Percentiles rank a stretch among this genome's conserved stretches.
Conservation (phyloP, 2,888 invertebrate species). For the Augochlorella aurata region DNA sequence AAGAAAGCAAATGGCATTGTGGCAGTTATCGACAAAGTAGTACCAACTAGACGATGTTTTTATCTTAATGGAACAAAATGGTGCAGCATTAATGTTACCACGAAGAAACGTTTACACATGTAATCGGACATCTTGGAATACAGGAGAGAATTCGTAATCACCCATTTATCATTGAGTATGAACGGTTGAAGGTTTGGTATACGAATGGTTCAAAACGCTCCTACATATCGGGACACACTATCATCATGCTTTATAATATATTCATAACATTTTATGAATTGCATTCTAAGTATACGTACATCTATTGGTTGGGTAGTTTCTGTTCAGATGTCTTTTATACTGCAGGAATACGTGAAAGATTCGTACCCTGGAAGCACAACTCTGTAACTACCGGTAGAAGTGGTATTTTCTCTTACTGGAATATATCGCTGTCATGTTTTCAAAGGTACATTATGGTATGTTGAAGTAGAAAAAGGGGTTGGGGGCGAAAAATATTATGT, state of each 20-base stretch:
- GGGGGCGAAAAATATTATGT: constrained; percentile 44
- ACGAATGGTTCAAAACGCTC: constrained; percentile 23
- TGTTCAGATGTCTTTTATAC: constrained; percentile 50
- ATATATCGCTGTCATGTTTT: constrained; percentile 8
- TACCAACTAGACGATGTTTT: constrained; percentile 20
- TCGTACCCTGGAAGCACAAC: constrained; percentile 15
- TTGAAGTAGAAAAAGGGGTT: constrained; percentile 19
- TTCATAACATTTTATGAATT: constrained; percentile 19
- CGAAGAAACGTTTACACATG: constrained; percentile 15
- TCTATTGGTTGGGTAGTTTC: constrained; percentile 22
- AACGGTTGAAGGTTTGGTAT: constrained; percentile 22
- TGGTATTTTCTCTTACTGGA: constrained; percentile 38
- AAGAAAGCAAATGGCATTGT: constrained; percentile 20
- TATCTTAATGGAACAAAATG: constrained; percentile 12
- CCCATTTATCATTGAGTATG: constrained; percentile 3
- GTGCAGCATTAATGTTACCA: constrained; percentile 32
- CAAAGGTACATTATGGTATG: constrained; percentile 26
- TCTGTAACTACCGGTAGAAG: constrained; percentile 10
- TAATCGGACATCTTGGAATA: constrained; percentile 18
- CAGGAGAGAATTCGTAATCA: constrained; percentile 18
- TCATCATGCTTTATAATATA: constrained; percentile 33
- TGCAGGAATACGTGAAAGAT: constrained; percentile 44
- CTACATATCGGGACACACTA: constrained; percentile 15
- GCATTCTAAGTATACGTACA: neutral
- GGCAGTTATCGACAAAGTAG: constrained; percentile 20